Evolutionary conservation across 1,140 invertebrate genomes (phyloP).

Genomic region (Mesaphorura yosii): DNA sequence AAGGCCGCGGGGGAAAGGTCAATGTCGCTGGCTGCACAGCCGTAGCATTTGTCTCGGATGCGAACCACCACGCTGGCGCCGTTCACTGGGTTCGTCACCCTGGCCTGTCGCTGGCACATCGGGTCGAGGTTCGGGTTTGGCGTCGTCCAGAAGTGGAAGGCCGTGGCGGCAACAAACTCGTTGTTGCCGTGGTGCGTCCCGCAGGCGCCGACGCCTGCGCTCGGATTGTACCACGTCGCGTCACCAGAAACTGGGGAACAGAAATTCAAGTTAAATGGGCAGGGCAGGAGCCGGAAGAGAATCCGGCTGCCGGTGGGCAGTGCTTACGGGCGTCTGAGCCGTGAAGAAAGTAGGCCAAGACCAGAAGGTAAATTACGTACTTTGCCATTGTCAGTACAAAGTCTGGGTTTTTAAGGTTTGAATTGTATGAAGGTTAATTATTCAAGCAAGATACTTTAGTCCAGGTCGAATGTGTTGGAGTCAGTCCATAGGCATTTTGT

Average conservation of each 20-base stretch:
- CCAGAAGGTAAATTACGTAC: too few relatives aligned
- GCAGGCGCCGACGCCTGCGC: conserved; percentile 6
- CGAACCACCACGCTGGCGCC: background rate
- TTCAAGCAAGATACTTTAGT: too few relatives aligned
- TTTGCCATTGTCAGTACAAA: too few relatives aligned
- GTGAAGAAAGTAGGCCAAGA: too few relatives aligned
- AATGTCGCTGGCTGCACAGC: conserved; percentile 1
- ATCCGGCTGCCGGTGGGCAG: too few relatives aligned
- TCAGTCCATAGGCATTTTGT: too few relatives aligned
- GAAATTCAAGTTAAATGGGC: too few relatives aligned
- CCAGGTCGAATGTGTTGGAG: too few relatives aligned
- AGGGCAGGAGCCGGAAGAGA: too few relatives aligned
- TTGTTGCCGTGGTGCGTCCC: background rate
- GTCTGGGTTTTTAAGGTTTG: too few relatives aligned
- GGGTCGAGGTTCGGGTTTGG: conserved; percentile 15
- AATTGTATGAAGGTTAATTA: too few relatives aligned
- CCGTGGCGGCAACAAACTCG: conserved; percentile 8
- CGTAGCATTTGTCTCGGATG: conserved; percentile 14
- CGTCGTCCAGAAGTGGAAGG: conserved; percentile 3
- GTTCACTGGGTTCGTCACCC: background rate
- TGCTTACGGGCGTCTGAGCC: too few relatives aligned
- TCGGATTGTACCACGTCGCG: conserved; percentile 12
- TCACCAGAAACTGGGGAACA: conserved; percentile 5
- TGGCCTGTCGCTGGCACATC: conserved; percentile 2
- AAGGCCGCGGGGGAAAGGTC: conserved; percentile 14